A percentile compares a stretch with the other conserved stretches of the same genome.
Evolutionary conservation across 2,797 vertebrate species (phyloP).

Genomic region (Tadarida brasiliensis): DNA sequence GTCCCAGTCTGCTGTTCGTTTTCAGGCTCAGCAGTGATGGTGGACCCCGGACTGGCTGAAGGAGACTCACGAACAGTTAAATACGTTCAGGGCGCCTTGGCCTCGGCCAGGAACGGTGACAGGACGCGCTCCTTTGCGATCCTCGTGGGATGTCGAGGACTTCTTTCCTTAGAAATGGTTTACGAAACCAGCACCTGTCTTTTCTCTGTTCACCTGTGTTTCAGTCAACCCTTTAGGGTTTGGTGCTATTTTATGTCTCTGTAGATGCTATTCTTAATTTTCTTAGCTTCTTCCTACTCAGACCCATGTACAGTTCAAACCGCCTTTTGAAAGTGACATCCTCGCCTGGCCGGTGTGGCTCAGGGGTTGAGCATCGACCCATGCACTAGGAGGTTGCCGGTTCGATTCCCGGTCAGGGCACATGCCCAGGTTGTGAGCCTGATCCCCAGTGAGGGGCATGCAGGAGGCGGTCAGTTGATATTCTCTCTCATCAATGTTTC

Average conservation of each 20-base stretch:
- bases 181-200: not conserved
- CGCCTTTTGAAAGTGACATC: not conserved
- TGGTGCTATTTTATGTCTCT: not conserved
- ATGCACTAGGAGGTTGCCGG: no score
- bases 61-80: not conserved
- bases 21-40: not conserved
- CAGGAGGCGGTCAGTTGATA: no score
- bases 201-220: not conserved
- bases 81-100: not conserved
- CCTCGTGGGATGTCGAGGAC: not conserved
- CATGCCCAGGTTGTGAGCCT: not conserved
- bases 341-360: not conserved
- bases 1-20: not conserved
- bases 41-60: not conserved
- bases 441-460: not conserved
- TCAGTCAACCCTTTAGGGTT: not conserved
- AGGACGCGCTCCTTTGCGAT: slow-evolving; percentile 3
- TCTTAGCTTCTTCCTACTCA: not conserved
- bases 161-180: not conserved
- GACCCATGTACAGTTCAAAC: not conserved
- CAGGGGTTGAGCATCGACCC: no score
- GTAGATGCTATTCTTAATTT: not conserved
- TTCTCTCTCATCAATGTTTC: no score
- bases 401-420: not conserved
- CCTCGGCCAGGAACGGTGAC: not conserved